Evolutionary conservation across 2,888 invertebrate species (phyloP).

Genomic region (Nomada goodeniana): DNA sequence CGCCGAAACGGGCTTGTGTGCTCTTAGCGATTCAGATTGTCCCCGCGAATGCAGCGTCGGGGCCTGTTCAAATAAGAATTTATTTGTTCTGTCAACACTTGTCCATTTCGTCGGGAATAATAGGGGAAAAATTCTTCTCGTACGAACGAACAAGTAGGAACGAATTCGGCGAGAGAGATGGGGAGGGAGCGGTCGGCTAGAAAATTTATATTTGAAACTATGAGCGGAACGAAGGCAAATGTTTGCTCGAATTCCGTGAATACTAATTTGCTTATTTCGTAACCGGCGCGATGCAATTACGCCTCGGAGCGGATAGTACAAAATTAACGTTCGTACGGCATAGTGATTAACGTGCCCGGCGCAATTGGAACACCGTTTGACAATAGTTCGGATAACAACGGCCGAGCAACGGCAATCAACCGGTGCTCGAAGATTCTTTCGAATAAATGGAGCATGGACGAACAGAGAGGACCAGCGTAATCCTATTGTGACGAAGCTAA

Average conservation of each 20-base stretch:
- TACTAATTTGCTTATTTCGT: background rate
- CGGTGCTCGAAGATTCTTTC: constrained; percentile 49
- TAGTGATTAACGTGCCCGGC: background rate
- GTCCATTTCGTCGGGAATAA: no score
- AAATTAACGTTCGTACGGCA: constrained; percentile 12
- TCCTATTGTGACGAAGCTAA: constrained; percentile 46
- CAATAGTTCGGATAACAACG: constrained; percentile 25
- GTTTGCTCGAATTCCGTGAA: background rate
- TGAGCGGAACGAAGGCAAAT: background rate
- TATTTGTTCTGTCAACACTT: background rate
- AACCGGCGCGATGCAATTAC: background rate
- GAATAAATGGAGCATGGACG: constrained; percentile 49
- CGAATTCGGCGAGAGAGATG: no score
- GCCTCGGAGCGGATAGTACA: background rate
- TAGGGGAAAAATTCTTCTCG: no score
- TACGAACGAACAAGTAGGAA: no score
- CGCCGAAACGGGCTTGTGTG: background rate
- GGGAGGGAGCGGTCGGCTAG: background rate
- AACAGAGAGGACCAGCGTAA: constrained; percentile 40
- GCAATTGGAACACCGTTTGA: constrained; percentile 34
- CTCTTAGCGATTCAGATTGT: background rate
- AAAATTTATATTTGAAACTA: background rate
- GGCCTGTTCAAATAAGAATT: no score
- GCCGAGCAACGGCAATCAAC: constrained; percentile 22
- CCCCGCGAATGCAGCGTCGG: background rate